Evolutionary conservation across 2,888 invertebrate genomes (phyloP).

Genomic region (Gerris lacustris): DNA sequence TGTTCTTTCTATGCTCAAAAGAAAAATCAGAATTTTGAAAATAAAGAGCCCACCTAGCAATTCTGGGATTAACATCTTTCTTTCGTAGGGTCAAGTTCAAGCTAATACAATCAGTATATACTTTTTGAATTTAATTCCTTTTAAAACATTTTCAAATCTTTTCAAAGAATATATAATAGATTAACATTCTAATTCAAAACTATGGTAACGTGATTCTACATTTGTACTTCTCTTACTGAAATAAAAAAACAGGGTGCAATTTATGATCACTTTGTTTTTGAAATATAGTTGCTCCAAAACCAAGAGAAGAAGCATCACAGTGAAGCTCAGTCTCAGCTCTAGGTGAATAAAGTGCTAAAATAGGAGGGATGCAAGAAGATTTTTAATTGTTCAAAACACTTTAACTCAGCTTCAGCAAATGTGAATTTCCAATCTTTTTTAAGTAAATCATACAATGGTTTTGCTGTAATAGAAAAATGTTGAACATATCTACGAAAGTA

Average conservation of each 20-base stretch:
- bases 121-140: constrained; percentile 6
- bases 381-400: constrained; percentile 29
- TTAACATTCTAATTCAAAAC: constrained; percentile 11
- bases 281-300: constrained; percentile 5
- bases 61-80: constrained; percentile 32
- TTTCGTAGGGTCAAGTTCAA: constrained; percentile 26
- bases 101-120: constrained; percentile 5
- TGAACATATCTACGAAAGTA: constrained; percentile 32
- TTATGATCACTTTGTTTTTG: constrained; percentile 5
- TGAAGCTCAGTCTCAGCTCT: constrained; percentile 28
- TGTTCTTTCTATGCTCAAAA: neutral
- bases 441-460: constrained; percentile 32
- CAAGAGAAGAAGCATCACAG: constrained; percentile 9
- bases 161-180: constrained; percentile 3
- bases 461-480: constrained; percentile 28
- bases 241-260: constrained; percentile 12
- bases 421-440: constrained; percentile 29
- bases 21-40: constrained; percentile 30
- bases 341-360: constrained; percentile 29
- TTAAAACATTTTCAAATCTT: neutral
- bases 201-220: constrained; percentile 10
- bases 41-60: constrained; percentile 31
- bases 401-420: constrained; percentile 27
- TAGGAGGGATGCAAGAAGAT: constrained; percentile 24
- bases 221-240: constrained; percentile 9